Evolutionary conservation across 2,797 vertebrate genomes (phyloP).

Genomic region (Sebastes taczanowskii): DNA sequence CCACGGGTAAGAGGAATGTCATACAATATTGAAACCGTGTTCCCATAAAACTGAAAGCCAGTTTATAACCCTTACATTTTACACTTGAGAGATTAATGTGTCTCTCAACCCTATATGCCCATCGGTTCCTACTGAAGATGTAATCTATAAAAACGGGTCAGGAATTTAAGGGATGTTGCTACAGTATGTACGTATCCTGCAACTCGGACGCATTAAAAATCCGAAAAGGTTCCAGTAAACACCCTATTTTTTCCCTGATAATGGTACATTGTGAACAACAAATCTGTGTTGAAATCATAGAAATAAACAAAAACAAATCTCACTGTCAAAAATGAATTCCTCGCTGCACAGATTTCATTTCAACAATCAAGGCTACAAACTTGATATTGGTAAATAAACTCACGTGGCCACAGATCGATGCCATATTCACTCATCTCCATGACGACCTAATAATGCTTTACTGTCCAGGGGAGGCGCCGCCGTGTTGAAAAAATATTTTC

Average conservation of each 20-base stretch:
- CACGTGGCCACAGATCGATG: not conserved
- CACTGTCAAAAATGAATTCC: not conserved
- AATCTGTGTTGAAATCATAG: not conserved
- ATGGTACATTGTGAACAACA: not conserved
- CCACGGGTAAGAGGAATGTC: conserved; percentile 76
- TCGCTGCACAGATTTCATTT: too few relatives aligned
- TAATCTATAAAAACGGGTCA: not conserved
- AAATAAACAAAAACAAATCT: not conserved
- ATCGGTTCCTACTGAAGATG: not conserved
- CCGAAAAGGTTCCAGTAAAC: not conserved
- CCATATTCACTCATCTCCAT: too few relatives aligned
- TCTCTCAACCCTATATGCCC: not conserved
- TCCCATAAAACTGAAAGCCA: not conserved
- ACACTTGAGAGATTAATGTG: not conserved
- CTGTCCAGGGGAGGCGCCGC: too few relatives aligned
- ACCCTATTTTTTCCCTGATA: not conserved
- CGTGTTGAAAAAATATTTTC: not conserved
- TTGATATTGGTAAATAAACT: too few relatives aligned
- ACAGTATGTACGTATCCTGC: not conserved
- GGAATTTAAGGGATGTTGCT: not conserved
- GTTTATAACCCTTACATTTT: not conserved
- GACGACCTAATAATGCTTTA: not conserved
- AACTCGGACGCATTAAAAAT: too few relatives aligned
- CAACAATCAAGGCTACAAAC: too few relatives aligned
- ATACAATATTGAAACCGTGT: not conserved